phyloP scores from a whole-genome alignment of 2,113 vertebrate species.

The Cololabis saira region DNA sequence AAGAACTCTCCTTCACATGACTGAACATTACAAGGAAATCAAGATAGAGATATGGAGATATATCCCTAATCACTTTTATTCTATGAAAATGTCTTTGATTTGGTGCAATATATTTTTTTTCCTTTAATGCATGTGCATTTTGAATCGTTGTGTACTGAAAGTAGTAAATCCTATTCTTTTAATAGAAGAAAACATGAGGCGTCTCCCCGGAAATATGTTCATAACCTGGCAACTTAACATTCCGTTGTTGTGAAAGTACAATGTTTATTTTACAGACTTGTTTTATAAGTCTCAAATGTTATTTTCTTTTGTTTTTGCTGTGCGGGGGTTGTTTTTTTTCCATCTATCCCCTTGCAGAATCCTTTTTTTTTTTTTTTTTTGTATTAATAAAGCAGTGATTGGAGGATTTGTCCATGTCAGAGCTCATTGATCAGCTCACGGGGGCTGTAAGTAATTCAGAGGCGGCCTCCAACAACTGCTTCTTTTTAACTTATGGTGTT shows the following conservation, averaged over 20 bases:
- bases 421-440: conserved; percentile 18
- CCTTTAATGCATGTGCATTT: conserved; percentile 92
- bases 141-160: conserved; percentile 88
- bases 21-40: conserved; percentile 59
- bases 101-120: conserved; percentile 98
- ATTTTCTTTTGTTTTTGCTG: conserved; percentile 72
- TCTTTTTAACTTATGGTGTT: conserved; percentile 39
- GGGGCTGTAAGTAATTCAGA: conserved; percentile 12
- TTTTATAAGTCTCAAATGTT: conserved; percentile 95
- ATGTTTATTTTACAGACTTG: conserved; percentile 94
- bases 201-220: conserved; percentile 62
- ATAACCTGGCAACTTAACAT: conserved; percentile 85
- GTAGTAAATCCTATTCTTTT: conserved; percentile 84
- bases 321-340: conserved; percentile 48
- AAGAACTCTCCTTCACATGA: conserved; percentile 57
- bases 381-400: conserved; percentile 7
- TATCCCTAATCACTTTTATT: conserved; percentile 77
- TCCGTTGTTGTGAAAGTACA: conserved; percentile 85
- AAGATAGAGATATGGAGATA: conserved; percentile 48
- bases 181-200: conserved; percentile 70
- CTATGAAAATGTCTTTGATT: conserved; percentile 85
- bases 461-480: conserved; percentile 34
- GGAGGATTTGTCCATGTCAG: conserved; percentile 7
- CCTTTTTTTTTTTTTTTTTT: conserved; percentile 64
- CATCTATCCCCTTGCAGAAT: conserved; percentile 78